Base-by-base conservation (phyloP, 2,797 vertebrate species). In the Urophycis tenuis region DNA sequence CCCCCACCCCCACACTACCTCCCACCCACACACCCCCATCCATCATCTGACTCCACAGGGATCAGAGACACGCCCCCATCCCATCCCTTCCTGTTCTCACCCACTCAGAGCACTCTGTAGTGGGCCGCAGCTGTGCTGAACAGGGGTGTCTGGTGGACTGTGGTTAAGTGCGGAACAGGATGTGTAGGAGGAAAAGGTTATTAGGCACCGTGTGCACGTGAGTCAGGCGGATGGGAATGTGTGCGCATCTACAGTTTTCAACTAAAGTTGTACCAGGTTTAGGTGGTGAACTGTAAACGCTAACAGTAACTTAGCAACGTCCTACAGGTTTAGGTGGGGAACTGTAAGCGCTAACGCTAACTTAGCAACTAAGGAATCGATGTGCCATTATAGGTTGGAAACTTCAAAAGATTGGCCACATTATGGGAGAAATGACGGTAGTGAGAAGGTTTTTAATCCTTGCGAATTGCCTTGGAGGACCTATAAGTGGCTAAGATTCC, bases 121-220 rank as follows among this genome's bases (percentile, higher is more conserved):
- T 15, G 75, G 45, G 83, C 80, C 81, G 78, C 79, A 86, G 79
- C 86, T 87, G 84, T 79, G 79, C 77, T 81, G 81, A 78, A 81
- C 71, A 29, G 67, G 72, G 75, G 78, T 77, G 84, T 85, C 87
- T 84, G 85, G 84, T 89, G 82, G 78, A 83, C 83, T 82, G 79
- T 72, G 74, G 30, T 85, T 82, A 83, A 49, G 41, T 85, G 72
- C 67, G 81, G 75, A 82, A 77, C 75, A 85, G 87, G 80, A 86
- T 83, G 80, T 82, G 86, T 81, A 83, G 79, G 81, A 85, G 79
- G 78, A 67, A 78, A 39, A 36, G 78, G 33, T 76, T 67, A 72
- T 72, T 19, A 31, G 9, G 45, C 11, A 79, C 53, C 76, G 36
- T 10, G 36, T 11, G 14, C 41, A 49, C 41, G 41, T 17, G 41